Conservation (phyloP, 2,888 invertebrate species). For the Cosmia trapezina region DNA sequence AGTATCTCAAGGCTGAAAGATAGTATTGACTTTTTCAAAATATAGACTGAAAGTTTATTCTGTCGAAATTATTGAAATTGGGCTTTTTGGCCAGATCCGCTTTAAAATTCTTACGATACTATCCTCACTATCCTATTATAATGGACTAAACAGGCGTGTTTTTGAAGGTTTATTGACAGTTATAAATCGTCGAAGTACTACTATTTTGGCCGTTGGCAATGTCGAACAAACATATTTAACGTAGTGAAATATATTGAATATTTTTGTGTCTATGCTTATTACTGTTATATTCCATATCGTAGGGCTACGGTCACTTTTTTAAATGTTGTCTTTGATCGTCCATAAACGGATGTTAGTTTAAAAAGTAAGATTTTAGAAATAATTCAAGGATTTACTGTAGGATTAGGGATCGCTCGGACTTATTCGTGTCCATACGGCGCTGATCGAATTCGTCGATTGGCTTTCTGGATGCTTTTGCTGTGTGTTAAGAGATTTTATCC, state of each 20-base stretch:
- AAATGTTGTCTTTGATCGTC: constrained; percentile 32
- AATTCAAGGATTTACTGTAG: constrained; percentile 21
- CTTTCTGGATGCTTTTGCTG: background rate
- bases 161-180: constrained; percentile 43
- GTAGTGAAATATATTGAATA: constrained; percentile 22
- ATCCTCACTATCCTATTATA: constrained; percentile 14
- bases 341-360: constrained; percentile 20
- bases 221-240: constrained; percentile 40
- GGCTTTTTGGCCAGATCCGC: constrained; percentile 52
- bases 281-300: constrained; percentile 31
- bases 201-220: constrained; percentile 43
- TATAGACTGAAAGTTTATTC: constrained; percentile 31
- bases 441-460: background rate
- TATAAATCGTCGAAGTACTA: constrained; percentile 26
- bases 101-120: constrained; percentile 14
- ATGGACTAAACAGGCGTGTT: constrained; percentile 39
- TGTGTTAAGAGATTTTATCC: background rate
- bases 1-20: constrained; percentile 37
- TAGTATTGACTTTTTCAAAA: constrained; percentile 15
- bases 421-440: constrained; percentile 30
- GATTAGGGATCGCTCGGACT: constrained; percentile 29
- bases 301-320: constrained; percentile 24
- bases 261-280: constrained; percentile 35
- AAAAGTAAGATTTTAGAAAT: constrained; percentile 30
- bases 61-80: constrained; percentile 39